Evolutionary conservation across 2,113 vertebrate species (phyloP).

Genomic region (Paramisgurnus dabryanus): DNA sequence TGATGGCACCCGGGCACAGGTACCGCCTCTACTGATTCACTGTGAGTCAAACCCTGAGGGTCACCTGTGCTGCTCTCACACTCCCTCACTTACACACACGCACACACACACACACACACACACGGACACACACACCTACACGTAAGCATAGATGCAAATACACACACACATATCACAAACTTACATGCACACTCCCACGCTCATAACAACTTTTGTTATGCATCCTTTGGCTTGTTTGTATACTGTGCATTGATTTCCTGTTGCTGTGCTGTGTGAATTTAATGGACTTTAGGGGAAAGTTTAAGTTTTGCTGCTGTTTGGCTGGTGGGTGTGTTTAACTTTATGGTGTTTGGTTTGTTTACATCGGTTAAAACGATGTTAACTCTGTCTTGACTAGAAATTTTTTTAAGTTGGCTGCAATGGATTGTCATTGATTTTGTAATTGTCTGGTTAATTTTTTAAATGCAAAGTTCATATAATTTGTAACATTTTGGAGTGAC

Average conservation of each 20-base stretch:
- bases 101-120: constrained; percentile 36
- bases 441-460: not conserved
- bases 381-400: not conserved
- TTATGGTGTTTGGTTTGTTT: not conserved
- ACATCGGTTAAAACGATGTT: not conserved
- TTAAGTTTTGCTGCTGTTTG: not conserved
- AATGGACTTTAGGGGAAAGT: not conserved
- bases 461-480: not conserved
- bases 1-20: constrained; percentile 62
- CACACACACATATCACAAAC: not conserved
- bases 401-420: not conserved
- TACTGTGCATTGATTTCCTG: not conserved
- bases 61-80: constrained; percentile 44
- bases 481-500: too few species aligned
- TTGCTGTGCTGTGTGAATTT: not conserved
- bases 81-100: constrained; percentile 35
- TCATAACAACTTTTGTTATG: not conserved
- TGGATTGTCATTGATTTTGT: not conserved
- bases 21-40: constrained; percentile 64
- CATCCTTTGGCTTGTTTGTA: constrained; percentile 10
- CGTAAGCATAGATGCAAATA: constrained; percentile 26
- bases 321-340: not conserved
- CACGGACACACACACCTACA: constrained; percentile 22
- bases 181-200: constrained; percentile 5
- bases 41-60: constrained; percentile 27